Evolutionary conservation across 2,888 invertebrate species (phyloP).

Genomic region (Dolichomitus sp.): DNA sequence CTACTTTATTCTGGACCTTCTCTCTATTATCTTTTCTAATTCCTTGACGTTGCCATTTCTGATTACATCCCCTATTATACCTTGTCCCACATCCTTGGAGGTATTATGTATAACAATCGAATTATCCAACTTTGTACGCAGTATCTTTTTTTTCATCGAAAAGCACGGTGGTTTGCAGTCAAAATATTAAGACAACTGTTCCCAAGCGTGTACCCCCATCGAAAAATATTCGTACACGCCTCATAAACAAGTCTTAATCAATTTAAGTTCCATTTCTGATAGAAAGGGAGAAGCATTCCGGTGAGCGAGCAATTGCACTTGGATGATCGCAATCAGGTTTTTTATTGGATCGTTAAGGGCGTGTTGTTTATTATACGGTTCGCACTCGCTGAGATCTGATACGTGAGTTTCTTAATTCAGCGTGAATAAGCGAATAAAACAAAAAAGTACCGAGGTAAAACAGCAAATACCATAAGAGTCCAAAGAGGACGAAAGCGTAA

Average conservation of each 20-base stretch:
- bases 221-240: background rate
- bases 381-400: conserved; percentile 65
- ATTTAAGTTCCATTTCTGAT: background rate
- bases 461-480: background rate
- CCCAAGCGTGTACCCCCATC: background rate
- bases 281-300: conserved; percentile 3
- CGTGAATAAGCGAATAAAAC: conserved; percentile 34
- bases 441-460: background rate
- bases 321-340: conserved; percentile 64
- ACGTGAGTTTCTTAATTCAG: conserved; percentile 52
- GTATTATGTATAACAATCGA: too few species aligned
- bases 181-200: background rate
- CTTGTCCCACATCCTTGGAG: too few species aligned
- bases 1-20: too few species aligned
- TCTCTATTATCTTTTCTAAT: too few species aligned
- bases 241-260: background rate
- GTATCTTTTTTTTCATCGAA: background rate
- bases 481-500: conserved; percentile 4
- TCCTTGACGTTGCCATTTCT: too few species aligned
- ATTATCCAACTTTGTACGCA: too few species aligned
- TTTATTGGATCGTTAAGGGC: conserved; percentile 67
- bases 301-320: conserved; percentile 64
- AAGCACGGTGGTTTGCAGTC: background rate
- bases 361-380: conserved; percentile 68
- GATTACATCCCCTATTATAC: too few species aligned